Base-by-base conservation (phyloP, 2,113 vertebrate genomes). In the Nicator chloris region DNA sequence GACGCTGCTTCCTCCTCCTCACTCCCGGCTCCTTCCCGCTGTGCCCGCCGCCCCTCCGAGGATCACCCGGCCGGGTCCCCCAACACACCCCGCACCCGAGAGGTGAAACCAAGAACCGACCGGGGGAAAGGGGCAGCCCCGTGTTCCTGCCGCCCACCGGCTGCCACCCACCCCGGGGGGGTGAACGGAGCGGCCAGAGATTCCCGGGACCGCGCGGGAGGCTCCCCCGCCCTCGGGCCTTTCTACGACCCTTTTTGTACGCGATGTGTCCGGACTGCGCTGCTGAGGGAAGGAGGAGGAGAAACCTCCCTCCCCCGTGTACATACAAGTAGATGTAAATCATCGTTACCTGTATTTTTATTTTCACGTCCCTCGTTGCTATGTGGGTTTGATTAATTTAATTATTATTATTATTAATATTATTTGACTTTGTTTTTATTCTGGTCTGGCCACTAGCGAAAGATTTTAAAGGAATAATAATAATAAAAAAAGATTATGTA, bases 261-360 rank as follows among this genome's bases (percentile, higher is more conserved):
- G 20, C 66, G 24, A 51, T 19, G 37, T 39, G 77, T 57, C 89
- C 76, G 69, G 72, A 84, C 93, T 70, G 69, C 28, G 81, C 69
- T 87, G 56, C 83, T 22, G 94, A 50, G 54, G 39, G 73, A 42
- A 35, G 39, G 28, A 77, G 66, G 56, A 54, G 35, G 42, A 51
- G 70, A 33, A 65, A n/a, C 47, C 79, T 77, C 44, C 47, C 54
- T 51, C 47, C 45, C 11, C 47, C 16, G 3, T 96, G 96, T 96
- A 96, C 61, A 96, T 96, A 96, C 57, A 4, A 65, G 60, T 96
- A 90, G 94, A 57, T 95, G 94, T 95, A 96, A 95, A 95, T 89
- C 63, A 82, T 82, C 84, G 49, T 90, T 88, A 64, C 51, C 86
- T 22, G 81, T 77, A 70, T 73, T 85, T 89, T 93, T 93, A 57